These are phyloP conservation scores for Chaetodon trifasciatus DNA, from an alignment of 2,797 vertebrate species.

Conservation along the genomic window DNA sequence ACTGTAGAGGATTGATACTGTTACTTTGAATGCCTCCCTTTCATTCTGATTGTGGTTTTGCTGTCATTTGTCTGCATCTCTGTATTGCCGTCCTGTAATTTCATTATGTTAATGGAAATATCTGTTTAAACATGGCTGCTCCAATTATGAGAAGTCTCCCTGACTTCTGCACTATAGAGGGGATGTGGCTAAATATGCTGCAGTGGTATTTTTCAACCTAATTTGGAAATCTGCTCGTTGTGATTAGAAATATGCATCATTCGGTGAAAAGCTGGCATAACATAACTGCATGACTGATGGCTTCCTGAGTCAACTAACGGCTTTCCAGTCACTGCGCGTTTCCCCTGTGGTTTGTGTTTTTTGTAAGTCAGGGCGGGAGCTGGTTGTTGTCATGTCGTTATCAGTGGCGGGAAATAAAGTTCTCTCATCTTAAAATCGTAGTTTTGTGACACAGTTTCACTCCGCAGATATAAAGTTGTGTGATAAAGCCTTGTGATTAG, in stretches of 20 bases:
- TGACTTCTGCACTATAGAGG: conserved; percentile 12
- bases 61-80: not conserved
- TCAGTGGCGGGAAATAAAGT: conserved; percentile 15
- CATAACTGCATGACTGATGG: conserved; percentile 31
- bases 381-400: conserved; percentile 15
- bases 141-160: conserved; percentile 13
- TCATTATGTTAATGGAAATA: conserved; percentile 49
- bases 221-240: conserved; percentile 39
- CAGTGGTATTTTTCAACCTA: conserved; percentile 30
- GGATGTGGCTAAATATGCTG: conserved; percentile 29
- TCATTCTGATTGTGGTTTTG: conserved; percentile 10
- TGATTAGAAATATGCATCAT: conserved; percentile 36
- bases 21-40: not conserved
- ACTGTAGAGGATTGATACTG: not conserved
- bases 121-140: conserved; percentile 7
- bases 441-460: not conserved
- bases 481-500: not conserved
- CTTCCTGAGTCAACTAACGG: conserved; percentile 20
- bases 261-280: conserved; percentile 21
- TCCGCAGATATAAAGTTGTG: not conserved
- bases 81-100: conserved; percentile 13
- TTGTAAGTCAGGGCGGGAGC: not conserved
- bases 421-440: not conserved
- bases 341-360: not conserved
- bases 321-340: not conserved